These are phyloP conservation scores for Lepisosteus oculatus DNA, from an alignment of 2,113 vertebrate genomes.

Conservation along the genomic window DNA sequence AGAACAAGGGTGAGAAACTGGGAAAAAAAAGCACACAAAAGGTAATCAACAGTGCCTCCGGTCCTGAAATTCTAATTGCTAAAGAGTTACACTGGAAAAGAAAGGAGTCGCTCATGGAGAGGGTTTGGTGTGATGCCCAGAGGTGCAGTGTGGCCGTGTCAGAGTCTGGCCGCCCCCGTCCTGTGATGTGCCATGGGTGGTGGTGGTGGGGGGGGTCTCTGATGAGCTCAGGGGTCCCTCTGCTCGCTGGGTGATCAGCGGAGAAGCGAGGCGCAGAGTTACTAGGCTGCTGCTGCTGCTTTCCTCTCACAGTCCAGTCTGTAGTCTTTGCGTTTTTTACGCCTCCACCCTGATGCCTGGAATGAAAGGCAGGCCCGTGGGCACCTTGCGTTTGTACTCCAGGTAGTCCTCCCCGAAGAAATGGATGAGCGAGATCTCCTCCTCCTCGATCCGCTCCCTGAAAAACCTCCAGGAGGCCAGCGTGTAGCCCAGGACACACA, in stretches of 20 bases:
- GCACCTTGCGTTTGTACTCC: conserved; percentile 86
- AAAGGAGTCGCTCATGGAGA: no score
- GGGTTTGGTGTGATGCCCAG: neutral
- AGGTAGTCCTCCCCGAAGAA: conserved; percentile 95
- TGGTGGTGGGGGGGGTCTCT: neutral
- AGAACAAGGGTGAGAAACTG: no score
- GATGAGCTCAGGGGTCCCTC: conserved; percentile 24
- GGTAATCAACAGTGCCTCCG: no score
- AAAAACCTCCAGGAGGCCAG: conserved; percentile 95
- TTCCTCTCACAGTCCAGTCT: conserved; percentile 38
- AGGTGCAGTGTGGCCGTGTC: conserved; percentile 10
- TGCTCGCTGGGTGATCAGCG: conserved; percentile 31
- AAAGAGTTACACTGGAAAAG: no score
- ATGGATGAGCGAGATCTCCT: conserved; percentile 88
- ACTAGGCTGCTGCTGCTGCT: conserved; percentile 25
- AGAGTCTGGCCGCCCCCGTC: neutral
- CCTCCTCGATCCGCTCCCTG: conserved; percentile 90
- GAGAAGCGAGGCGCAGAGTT: conserved; percentile 26
- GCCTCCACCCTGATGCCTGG: conserved; percentile 83
- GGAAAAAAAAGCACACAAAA: no score
- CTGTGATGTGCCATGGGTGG: neutral
- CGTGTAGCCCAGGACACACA: conserved; percentile 84
- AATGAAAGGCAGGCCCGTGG: conserved; percentile 91
- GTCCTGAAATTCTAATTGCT: no score
- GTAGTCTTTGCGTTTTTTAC: conserved; percentile 34